phyloP scores from a whole-genome alignment of 2,888 invertebrate genomes.

The Hypolimnas misippus region DNA sequence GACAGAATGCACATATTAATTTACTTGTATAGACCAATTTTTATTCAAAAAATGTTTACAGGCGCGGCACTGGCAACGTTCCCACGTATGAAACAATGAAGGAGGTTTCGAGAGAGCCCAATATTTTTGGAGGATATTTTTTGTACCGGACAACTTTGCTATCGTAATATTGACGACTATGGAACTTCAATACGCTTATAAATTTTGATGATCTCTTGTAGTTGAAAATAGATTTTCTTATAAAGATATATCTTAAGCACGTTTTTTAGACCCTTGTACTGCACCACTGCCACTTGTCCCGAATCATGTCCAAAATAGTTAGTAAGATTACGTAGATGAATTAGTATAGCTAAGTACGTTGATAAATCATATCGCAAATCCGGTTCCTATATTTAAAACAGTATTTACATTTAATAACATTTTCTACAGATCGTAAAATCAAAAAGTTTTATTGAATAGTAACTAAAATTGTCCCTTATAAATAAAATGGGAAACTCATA shows the following conservation, averaged over 20 bases:
- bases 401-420: not conserved
- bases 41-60: constrained; percentile 46
- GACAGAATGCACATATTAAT: no score
- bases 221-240: constrained; percentile 10
- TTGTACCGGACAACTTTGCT: constrained; percentile 65
- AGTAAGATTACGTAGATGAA: not conserved
- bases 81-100: constrained; percentile 59
- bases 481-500: no score
- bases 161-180: constrained; percentile 58
- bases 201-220: constrained; percentile 63
- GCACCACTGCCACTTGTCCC: constrained; percentile 41
- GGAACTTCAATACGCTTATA: constrained; percentile 74
- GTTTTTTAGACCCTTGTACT: constrained; percentile 21
- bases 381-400: not conserved
- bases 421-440: no score
- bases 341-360: not conserved
- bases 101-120: constrained; percentile 53
- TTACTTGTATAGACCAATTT: not conserved
- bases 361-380: constrained; percentile 2
- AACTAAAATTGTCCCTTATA: no score
- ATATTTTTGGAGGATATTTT: constrained; percentile 79
- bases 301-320: constrained; percentile 22
- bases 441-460: no score
- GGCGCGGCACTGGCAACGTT: constrained; percentile 70
- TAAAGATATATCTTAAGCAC: constrained; percentile 26